A percentile compares a stretch with the other conserved stretches of the same genome.
phyloP scores from a whole-genome alignment of 2,888 invertebrate genomes.

The Heliconius aoede region DNA sequence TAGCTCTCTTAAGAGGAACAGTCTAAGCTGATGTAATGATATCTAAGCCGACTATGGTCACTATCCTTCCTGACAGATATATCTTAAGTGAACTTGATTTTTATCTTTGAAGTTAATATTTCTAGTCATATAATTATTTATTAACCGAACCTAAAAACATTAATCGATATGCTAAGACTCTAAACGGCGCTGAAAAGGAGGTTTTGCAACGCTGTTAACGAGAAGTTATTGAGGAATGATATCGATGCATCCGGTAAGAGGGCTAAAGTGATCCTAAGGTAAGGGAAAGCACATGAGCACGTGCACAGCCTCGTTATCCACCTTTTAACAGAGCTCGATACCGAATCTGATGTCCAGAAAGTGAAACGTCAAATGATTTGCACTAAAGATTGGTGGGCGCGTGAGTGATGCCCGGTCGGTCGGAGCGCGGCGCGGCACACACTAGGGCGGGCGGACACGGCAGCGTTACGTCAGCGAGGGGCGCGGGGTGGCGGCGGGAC shows the following conservation, averaged over 20 bases:
- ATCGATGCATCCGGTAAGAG: conserved; percentile 73
- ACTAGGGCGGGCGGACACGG: conserved; percentile 81
- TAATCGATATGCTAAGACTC: conserved; percentile 51
- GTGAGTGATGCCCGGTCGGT: conserved; percentile 67
- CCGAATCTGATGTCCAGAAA: conserved; percentile 69
- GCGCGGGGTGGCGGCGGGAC: conserved; percentile 53
- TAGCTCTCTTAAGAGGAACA: conserved; percentile 18
- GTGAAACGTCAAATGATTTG: conserved; percentile 79
- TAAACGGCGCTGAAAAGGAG: conserved; percentile 57
- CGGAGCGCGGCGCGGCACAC: conserved; percentile 80
- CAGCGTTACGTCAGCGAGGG: conserved; percentile 82
- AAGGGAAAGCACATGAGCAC: conserved; percentile 55
- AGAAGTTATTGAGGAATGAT: conserved; percentile 74
- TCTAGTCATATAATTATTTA: conserved; percentile 27
- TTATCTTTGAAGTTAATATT: conserved; percentile 25
- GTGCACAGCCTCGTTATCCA: conserved; percentile 67
- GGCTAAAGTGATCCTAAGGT: conserved; percentile 66
- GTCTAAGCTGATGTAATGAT: conserved; percentile 18
- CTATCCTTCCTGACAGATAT: conserved; percentile 46
- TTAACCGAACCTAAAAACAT: conserved; percentile 42
- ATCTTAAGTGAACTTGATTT: conserved; percentile 46
- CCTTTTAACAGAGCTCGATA: conserved; percentile 71
- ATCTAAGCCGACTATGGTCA: conserved; percentile 28
- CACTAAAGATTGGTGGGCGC: conserved; percentile 73
- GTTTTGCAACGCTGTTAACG: conserved; percentile 69